Conservation (phyloP, 2,888 invertebrate species). For the Ramazzottius varieornatus region DNA sequence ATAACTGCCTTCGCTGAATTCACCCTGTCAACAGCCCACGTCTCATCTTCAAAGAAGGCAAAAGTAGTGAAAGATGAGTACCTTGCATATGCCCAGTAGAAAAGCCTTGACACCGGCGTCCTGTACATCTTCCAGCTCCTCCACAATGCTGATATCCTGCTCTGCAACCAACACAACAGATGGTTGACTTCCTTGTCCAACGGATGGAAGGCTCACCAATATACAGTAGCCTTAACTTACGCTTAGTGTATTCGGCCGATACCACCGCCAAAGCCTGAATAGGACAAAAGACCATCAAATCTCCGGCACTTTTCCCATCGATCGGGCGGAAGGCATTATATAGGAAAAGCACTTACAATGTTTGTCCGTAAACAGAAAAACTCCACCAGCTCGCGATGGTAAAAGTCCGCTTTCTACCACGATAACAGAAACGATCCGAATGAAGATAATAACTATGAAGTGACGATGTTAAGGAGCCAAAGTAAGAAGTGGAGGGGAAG, state of each 20-base stretch:
- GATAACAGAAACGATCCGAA: too few relatives aligned
- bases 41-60: too few relatives aligned
- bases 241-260: not conserved
- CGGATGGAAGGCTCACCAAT: too few relatives aligned
- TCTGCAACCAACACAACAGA: not conserved
- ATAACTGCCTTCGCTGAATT: not conserved
- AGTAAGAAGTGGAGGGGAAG: too few relatives aligned
- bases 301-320: not conserved
- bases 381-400: not conserved
- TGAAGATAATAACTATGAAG: too few relatives aligned
- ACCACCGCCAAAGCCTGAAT: not conserved
- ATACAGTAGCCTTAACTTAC: too few relatives aligned
- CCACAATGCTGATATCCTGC: not conserved
- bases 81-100: not conserved
- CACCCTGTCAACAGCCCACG: not conserved
- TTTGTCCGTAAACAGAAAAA: conserved; percentile 1
- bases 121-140: not conserved
- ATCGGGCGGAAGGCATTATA: not conserved
- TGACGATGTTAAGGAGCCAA: too few relatives aligned
- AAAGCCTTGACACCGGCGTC: not conserved
- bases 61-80: too few relatives aligned
- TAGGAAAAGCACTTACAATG: not conserved
- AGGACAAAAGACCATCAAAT: not conserved
- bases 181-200: too few relatives aligned
- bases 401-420: not conserved